Conservation (phyloP, 1,140 invertebrate species). For the Acarapis woodi region DNA sequence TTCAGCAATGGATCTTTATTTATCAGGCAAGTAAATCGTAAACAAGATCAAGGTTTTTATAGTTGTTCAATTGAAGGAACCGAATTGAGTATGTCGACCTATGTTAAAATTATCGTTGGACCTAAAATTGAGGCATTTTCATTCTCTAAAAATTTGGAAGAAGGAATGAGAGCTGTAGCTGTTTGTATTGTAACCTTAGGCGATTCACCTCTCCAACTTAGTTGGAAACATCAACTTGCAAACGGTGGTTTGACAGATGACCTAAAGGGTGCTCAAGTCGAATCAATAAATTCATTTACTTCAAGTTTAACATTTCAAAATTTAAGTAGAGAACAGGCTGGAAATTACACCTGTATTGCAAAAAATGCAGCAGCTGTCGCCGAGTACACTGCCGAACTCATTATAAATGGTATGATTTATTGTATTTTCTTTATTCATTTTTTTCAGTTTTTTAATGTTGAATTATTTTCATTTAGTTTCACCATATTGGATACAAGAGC, state of each 20-base stretch:
- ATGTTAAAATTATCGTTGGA: constrained; percentile 16
- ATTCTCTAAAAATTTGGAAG: constrained; percentile 27
- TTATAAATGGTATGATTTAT: constrained; percentile 22
- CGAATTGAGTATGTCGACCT: not conserved
- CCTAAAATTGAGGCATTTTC: constrained; percentile 28
- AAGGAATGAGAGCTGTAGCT: constrained; percentile 25
- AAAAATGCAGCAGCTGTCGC: constrained; percentile 21
- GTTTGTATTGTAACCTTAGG: constrained; percentile 17
- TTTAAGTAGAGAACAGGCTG: constrained; percentile 20
- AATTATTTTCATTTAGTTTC: constrained; percentile 18
- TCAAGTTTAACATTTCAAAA: constrained; percentile 19
- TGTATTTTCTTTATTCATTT: constrained; percentile 2
- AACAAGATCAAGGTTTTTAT: constrained; percentile 1
- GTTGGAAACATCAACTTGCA: constrained; percentile 26
- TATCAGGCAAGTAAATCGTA: constrained; percentile 14
- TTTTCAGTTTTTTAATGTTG: not conserved
- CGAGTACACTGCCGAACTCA: constrained; percentile 20
- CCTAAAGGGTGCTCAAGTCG: constrained; percentile 7
- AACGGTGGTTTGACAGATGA: constrained; percentile 21
- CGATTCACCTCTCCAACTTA: constrained; percentile 21
- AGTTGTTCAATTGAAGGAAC: constrained; percentile 13
- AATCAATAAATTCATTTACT: constrained; percentile 15
- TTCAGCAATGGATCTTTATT: constrained; percentile 38
- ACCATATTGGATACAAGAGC: constrained; percentile 64
- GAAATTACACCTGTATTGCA: constrained; percentile 26